Base-by-base conservation (phyloP, 2,888 invertebrate genomes). In the Thereva nobilitata region DNA sequence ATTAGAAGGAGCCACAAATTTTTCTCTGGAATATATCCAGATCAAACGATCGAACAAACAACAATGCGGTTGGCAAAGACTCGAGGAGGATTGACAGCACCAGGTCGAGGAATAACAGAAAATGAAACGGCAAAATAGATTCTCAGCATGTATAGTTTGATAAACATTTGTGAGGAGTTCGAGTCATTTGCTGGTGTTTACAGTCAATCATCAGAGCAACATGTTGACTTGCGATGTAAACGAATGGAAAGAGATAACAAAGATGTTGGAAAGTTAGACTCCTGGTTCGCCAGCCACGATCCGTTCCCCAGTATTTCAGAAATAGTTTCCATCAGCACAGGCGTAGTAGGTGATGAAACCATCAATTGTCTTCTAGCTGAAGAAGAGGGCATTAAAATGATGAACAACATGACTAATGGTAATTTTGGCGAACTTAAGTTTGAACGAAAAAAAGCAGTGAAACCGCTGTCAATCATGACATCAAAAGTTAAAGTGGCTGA, bases 31-130 rank as follows among this genome's bases (percentile, higher is more conserved):
- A 71, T 71, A 63, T 72, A 59, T 71, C 65, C 73, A 4, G 75
- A 77, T 69, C 73, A 73, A 73, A 75, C 72, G 6, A 77, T 77
- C 54, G 77, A 79, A 64, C 76, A 77, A 67, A 66, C 65, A 0
- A 54, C 77, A 4, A 78, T 76, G 74, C 59, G 72, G 54, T 57
- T 66, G n/a, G 74, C 76, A 71, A 74, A 45, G 45, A 45, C 7
- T 3, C 9, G 45, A 8, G 45, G 45, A 77, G 75, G 75, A 37
- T 61, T 76, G n/a, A 74, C n/a, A n/a, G n/a, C 72, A 38, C 72
- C 63, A 59, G 73, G 73, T 54, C 67, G 74, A 40, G 71, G 72
- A 34, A 59, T 71, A 34, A 70, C 44, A 2, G 54, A 63, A 3
- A 59, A 64, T 40, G 56, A 5, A 45, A 5, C 9, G 9, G 45